phyloP scores from a whole-genome alignment of 2,888 invertebrate species.

The Emmelina monodactyla region DNA sequence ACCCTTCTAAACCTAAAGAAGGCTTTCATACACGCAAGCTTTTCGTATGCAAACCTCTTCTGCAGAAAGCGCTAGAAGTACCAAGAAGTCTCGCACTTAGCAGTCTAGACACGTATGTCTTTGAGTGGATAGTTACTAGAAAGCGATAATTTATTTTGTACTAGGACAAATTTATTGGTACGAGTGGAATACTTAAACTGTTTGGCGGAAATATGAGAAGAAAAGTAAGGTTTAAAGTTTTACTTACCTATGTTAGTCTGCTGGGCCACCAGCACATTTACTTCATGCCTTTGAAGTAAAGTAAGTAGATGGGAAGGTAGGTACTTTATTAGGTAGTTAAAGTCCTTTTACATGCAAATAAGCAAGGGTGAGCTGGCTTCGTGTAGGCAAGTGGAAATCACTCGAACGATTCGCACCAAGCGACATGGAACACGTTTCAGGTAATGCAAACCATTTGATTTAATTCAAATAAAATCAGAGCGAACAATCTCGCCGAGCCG shows the following conservation, averaged over 20 bases:
- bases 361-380: slow-evolving; percentile 20
- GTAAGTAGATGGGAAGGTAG: slow-evolving; percentile 27
- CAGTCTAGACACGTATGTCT: background rate
- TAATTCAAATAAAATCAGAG: slow-evolving; percentile 21
- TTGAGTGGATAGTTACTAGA: slow-evolving; percentile 1
- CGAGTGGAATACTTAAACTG: background rate
- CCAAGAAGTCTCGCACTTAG: background rate
- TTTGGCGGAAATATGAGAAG: no score
- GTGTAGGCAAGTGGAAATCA: slow-evolving; percentile 16
- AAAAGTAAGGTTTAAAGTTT: background rate
- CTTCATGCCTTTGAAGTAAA: slow-evolving; percentile 22
- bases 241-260: no score
- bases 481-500: slow-evolving; percentile 10
- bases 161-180: background rate
- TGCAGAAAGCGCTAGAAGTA: background rate
- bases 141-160: background rate
- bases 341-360: slow-evolving; percentile 50
- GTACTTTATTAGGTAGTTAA: no score
- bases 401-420: slow-evolving; percentile 18
- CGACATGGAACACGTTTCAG: slow-evolving; percentile 45
- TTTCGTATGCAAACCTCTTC: background rate
- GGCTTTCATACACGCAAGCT: background rate
- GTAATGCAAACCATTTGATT: slow-evolving; percentile 47
- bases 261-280: no score
- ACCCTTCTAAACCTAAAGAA: no score